Evolutionary conservation across 2,888 invertebrate genomes (phyloP).

Genomic region (Ectemnius lituratus): DNA sequence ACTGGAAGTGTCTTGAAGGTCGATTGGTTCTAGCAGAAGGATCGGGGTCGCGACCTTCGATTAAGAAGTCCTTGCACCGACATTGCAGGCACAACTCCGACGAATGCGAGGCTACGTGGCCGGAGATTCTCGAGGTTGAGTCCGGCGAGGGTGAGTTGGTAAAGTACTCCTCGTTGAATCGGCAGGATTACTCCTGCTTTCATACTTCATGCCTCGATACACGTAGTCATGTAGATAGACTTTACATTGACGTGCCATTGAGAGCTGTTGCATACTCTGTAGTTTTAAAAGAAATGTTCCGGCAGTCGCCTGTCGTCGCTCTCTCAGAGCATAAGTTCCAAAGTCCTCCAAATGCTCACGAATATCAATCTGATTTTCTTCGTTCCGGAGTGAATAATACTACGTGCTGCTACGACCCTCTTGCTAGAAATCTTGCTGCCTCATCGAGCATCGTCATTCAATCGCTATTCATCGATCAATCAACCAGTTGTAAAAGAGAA

Average conservation of each 20-base stretch:
- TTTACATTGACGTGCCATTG: too few relatives aligned
- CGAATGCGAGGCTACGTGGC: conserved; percentile 69
- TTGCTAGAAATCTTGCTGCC: conserved; percentile 39
- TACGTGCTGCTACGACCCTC: conserved; percentile 20
- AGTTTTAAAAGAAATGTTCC: too few relatives aligned
- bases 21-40: conserved; percentile 61
- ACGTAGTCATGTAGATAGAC: too few relatives aligned
- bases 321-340: too few relatives aligned
- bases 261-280: too few relatives aligned
- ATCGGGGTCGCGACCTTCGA: conserved; percentile 44
- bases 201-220: too few relatives aligned
- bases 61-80: conserved; percentile 44
- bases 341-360: too few relatives aligned
- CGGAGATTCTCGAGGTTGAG: conserved; percentile 69
- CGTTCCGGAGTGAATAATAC: not conserved
- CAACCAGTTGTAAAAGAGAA: not conserved
- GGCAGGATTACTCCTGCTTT: too few relatives aligned
- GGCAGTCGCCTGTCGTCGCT: too few relatives aligned
- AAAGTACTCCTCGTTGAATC: conserved; percentile 1
- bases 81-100: conserved; percentile 41
- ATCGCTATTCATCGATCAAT: not conserved
- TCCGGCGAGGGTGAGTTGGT: conserved; percentile 75
- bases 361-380: too few relatives aligned
- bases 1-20: conserved; percentile 51
- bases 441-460: not conserved